Evolutionary conservation across 2,797 vertebrate species (phyloP).

Genomic region (Tadarida brasiliensis): DNA sequence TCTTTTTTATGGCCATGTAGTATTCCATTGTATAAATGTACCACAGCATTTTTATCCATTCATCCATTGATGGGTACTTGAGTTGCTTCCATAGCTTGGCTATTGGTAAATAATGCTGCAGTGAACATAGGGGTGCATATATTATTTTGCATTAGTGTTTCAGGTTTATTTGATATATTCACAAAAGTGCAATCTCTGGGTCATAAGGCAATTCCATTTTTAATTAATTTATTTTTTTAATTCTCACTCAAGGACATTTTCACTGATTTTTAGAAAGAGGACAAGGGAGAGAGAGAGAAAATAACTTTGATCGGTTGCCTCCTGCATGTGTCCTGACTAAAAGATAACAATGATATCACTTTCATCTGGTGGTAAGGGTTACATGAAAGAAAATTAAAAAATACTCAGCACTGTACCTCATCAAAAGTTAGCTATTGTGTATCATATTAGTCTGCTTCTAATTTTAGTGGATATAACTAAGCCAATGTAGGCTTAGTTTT

Average conservation of each 20-base stretch:
- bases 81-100: neutral
- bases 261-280: neutral
- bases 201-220: neutral
- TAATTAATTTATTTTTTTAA: no score
- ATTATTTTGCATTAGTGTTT: neutral
- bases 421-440: conserved; percentile 30
- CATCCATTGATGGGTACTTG: neutral
- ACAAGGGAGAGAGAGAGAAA: neutral
- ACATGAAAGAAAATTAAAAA: conserved; percentile 54
- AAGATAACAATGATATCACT: neutral
- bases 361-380: neutral
- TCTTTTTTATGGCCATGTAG: neutral
- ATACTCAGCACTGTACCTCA: neutral
- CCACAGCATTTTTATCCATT: neutral
- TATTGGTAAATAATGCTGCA: neutral
- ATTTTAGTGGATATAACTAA: conserved; percentile 27
- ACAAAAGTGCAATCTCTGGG: neutral
- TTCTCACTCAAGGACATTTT: neutral
- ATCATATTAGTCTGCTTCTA: neutral
- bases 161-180: neutral
- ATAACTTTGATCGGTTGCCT: neutral
- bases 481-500: conserved; percentile 12
- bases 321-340: neutral
- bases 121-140: neutral
- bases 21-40: neutral